These are phyloP conservation scores for Xanthorhoe designata DNA, from an alignment of 2,888 invertebrate species.

Conservation along the genomic window DNA sequence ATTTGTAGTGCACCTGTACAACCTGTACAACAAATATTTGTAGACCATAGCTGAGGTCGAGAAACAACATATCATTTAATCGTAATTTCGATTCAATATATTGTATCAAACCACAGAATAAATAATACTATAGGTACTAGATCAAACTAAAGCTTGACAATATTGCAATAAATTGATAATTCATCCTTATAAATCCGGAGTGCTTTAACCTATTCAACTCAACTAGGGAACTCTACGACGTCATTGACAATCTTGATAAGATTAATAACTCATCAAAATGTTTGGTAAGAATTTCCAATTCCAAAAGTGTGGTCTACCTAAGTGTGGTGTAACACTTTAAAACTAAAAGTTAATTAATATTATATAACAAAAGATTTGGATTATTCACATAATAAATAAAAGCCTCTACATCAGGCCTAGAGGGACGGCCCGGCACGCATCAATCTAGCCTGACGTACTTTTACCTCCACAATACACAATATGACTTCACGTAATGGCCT, in stretches of 20 bases:
- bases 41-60: neutral
- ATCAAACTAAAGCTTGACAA: neutral
- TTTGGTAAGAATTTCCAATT: too few relatives aligned
- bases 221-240: too few relatives aligned
- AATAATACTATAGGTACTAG: too few relatives aligned
- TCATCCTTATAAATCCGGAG: too few relatives aligned
- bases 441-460: conserved; percentile 36
- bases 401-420: conserved; percentile 37
- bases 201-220: too few relatives aligned
- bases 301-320: too few relatives aligned
- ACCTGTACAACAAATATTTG: too few relatives aligned
- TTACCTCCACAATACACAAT: conserved; percentile 18
- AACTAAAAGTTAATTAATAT: neutral
- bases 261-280: too few relatives aligned
- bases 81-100: neutral
- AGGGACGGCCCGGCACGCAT: conserved; percentile 33
- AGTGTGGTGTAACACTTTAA: too few relatives aligned
- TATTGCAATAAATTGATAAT: too few relatives aligned
- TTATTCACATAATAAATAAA: conserved; percentile 24
- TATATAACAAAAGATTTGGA: conserved; percentile 23
- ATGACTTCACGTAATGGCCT: conserved; percentile 17
- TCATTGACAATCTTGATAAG: too few relatives aligned
- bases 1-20: neutral
- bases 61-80: neutral
- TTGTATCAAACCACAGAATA: too few relatives aligned